A percentile compares a stretch with the other conserved stretches of the same genome.
These are phyloP conservation scores for Plodia interpunctella DNA, from an alignment of 1,140 invertebrate species.

Conservation along the genomic window DNA sequence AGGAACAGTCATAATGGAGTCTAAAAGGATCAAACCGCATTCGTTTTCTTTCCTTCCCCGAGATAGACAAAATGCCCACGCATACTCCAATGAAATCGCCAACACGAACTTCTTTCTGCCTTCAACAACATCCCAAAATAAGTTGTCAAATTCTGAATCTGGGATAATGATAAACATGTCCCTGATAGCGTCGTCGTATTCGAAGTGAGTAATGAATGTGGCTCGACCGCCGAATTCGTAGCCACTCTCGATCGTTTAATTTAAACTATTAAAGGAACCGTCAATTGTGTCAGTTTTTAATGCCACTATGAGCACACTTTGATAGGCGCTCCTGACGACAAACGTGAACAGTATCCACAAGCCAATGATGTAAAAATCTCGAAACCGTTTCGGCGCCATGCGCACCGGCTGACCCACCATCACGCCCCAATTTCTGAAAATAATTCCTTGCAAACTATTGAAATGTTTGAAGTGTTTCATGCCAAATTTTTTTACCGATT, in stretches of 20 bases:
- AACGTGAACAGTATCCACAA: conserved; percentile 62
- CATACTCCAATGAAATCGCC: conserved; percentile 52
- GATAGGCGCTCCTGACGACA: conserved; percentile 52
- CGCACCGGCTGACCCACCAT: conserved; percentile 50
- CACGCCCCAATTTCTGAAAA: conserved; percentile 51
- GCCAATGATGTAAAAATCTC: conserved; percentile 54
- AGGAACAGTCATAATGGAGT: conserved; percentile 56
- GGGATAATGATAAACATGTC: conserved; percentile 43
- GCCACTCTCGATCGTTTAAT: conserved; percentile 41
- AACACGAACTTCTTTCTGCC: conserved; percentile 47
- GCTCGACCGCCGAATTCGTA: conserved; percentile 46
- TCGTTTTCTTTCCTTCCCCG: conserved; percentile 39
- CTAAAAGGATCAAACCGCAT: conserved; percentile 51
- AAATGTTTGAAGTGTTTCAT: conserved; percentile 36
- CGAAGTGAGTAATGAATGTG: conserved; percentile 46
- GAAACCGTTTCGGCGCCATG: conserved; percentile 42
- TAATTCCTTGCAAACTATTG: conserved; percentile 38
- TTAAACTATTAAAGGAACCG: conserved; percentile 40
- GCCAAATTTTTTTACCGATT: conserved; percentile 35
- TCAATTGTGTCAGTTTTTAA: conserved; percentile 43
- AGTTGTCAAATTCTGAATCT: conserved; percentile 39
- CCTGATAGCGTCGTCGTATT: conserved; percentile 46
- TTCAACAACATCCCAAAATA: conserved; percentile 41
- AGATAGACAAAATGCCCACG: conserved; percentile 44
- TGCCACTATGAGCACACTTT: conserved; percentile 54